These are phyloP conservation scores for Rallus limicola DNA, from an alignment of 2,113 vertebrate genomes.

Conservation along the genomic window DNA sequence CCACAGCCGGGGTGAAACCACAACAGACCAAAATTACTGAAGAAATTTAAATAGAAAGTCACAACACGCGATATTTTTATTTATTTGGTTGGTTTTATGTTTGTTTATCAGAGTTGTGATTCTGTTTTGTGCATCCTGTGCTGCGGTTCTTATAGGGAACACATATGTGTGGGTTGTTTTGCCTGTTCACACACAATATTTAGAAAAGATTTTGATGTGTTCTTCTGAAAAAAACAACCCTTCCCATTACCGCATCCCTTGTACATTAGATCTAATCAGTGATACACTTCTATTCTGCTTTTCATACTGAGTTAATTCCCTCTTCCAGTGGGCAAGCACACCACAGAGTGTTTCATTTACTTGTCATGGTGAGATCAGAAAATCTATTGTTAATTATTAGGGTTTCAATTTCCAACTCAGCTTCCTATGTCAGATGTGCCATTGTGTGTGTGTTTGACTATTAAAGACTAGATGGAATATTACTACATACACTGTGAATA, in stretches of 20 bases:
- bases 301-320: constrained; percentile 61
- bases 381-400: constrained; percentile 72
- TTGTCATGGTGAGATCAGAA: constrained; percentile 62
- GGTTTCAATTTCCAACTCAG: constrained; percentile 65
- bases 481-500: background rate
- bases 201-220: constrained; percentile 6
- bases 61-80: too few species aligned
- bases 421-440: constrained; percentile 49
- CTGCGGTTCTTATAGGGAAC: background rate
- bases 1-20: too few species aligned
- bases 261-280: constrained; percentile 51
- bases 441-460: constrained; percentile 30
- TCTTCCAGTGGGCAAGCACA: constrained; percentile 53
- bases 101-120: background rate
- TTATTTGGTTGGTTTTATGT: too few species aligned
- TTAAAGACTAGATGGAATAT: constrained; percentile 48
- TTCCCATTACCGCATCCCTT: constrained; percentile 40
- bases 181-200: background rate
- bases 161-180: background rate
- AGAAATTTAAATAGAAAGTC: background rate
- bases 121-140: background rate
- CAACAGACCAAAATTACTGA: accelerated
- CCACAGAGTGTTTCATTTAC: constrained; percentile 57
- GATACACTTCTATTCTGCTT: constrained; percentile 42
- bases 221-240: constrained; percentile 37